Conservation (phyloP, 2,113 vertebrate genomes). For the Mustela nigripes region DNA sequence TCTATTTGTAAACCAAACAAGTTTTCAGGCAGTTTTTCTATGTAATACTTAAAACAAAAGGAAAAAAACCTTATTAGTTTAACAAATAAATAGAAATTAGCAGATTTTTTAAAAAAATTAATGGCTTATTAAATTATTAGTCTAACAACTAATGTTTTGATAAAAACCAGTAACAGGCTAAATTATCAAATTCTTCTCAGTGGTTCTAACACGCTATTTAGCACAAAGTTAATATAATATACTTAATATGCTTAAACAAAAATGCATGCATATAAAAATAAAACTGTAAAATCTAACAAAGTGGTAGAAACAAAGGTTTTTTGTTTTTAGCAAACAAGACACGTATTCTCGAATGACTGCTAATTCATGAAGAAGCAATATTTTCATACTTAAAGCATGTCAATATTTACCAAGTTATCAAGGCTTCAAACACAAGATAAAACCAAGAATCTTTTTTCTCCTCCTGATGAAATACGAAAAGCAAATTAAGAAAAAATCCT, state of each 20-base stretch:
- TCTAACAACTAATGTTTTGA: neutral
- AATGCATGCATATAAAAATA: neutral
- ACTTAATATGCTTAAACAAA: neutral
- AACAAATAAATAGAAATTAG: neutral
- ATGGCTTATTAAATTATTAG: neutral
- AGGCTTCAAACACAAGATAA: neutral
- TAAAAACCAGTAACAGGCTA: neutral
- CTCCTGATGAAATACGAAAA: neutral
- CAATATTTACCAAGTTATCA: neutral
- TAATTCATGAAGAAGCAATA: neutral
- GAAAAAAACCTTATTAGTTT: neutral
- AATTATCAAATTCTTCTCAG: neutral
- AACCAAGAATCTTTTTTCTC: neutral
- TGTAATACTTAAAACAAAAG: slow-evolving; percentile 5
- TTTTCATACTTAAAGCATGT: slow-evolving; percentile 46
- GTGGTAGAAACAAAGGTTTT: neutral
- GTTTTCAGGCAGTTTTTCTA: neutral
- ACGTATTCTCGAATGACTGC: neutral
- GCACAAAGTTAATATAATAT: neutral
- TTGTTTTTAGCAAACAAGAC: neutral
- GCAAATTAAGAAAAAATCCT: neutral
- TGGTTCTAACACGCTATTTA: neutral
- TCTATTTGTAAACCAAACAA: slow-evolving; percentile 47
- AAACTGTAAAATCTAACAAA: slow-evolving; percentile 14
- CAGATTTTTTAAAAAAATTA: neutral